These are phyloP conservation scores for Drosophila melanosoma DNA, from an alignment of 2,888 invertebrate genomes.

Conservation along the genomic window DNA sequence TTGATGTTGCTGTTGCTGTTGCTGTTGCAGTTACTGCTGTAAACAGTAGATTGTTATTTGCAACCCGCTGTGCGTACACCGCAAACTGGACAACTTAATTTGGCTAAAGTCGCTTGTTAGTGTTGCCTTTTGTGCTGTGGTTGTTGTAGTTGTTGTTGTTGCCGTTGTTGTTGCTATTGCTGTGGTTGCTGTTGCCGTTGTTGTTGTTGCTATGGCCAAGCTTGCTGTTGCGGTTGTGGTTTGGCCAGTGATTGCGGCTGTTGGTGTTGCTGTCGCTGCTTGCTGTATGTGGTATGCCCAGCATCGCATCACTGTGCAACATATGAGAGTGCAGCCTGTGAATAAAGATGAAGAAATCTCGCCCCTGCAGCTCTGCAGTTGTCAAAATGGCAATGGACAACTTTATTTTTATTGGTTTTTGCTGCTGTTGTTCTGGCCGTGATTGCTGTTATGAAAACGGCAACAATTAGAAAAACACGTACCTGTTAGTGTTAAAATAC, in stretches of 20 bases:
- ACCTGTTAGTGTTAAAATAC: constrained; percentile 27
- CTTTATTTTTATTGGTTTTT: constrained; percentile 31
- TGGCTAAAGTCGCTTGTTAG: constrained; percentile 79
- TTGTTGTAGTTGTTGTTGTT: constrained; percentile 21
- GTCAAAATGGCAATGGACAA: constrained; percentile 61
- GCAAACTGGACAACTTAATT: constrained; percentile 81
- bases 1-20: constrained; percentile 19
- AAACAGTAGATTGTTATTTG: constrained; percentile 80
- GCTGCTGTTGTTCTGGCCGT: constrained; percentile 35
- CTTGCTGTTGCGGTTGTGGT: constrained; percentile 49
- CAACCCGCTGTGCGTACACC: constrained; percentile 80
- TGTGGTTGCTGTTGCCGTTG: constrained; percentile 4
- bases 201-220: constrained; percentile 19
- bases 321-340: constrained; percentile 54
- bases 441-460: constrained; percentile 35
- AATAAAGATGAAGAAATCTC: constrained; percentile 54
- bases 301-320: constrained; percentile 41
- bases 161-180: constrained; percentile 14
- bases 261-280: constrained; percentile 12
- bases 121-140: constrained; percentile 52
- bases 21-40: constrained; percentile 62
- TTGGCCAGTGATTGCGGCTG: constrained; percentile 46
- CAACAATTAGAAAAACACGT: constrained; percentile 69
- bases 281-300: constrained; percentile 9
- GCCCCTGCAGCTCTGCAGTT: constrained; percentile 38